Evolutionary conservation across 1,140 invertebrate genomes (phyloP).

Genomic region (Leptopilina boulardi): DNA sequence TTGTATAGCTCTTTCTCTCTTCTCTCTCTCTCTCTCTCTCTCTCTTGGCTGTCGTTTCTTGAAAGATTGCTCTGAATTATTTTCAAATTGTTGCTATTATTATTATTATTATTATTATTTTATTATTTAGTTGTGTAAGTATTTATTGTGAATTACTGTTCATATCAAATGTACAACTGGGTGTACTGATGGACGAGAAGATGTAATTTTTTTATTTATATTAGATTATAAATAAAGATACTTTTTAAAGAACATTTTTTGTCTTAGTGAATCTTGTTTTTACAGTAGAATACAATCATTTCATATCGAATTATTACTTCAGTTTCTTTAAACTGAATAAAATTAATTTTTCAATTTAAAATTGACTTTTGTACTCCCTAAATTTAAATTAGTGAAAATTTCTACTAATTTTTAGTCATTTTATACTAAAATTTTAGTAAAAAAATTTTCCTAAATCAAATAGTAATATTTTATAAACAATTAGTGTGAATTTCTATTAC

Average conservation of each 20-base stretch:
- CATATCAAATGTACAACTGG: not conserved
- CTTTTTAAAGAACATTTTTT: conserved; percentile 42
- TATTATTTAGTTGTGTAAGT: conserved; percentile 57
- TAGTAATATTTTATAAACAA: too few relatives aligned
- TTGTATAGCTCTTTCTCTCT: not conserved
- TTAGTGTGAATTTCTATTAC: too few relatives aligned
- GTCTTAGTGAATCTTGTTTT: not conserved
- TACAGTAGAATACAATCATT: too few relatives aligned
- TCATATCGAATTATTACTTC: too few relatives aligned
- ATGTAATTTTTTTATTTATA: conserved; percentile 60
- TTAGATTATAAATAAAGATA: conserved; percentile 49
- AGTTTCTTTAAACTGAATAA: too few relatives aligned
- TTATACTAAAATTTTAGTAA: too few relatives aligned
- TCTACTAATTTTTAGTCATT: too few relatives aligned
- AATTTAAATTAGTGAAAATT: too few relatives aligned
- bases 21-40: too few relatives aligned
- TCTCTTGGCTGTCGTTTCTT: not conserved
- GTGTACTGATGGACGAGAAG: not conserved
- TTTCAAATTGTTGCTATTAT: conserved; percentile 51
- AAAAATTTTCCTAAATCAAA: too few relatives aligned
- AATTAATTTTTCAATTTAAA: too few relatives aligned
- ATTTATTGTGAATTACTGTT: conserved; percentile 69
- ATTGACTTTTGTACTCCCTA: too few relatives aligned
- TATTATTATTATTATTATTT: conserved; percentile 53
- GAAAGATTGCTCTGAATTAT: not conserved